These are phyloP conservation scores for Chiroxiphia lanceolata DNA, from an alignment of 2,797 vertebrate species.

Conservation along the genomic window DNA sequence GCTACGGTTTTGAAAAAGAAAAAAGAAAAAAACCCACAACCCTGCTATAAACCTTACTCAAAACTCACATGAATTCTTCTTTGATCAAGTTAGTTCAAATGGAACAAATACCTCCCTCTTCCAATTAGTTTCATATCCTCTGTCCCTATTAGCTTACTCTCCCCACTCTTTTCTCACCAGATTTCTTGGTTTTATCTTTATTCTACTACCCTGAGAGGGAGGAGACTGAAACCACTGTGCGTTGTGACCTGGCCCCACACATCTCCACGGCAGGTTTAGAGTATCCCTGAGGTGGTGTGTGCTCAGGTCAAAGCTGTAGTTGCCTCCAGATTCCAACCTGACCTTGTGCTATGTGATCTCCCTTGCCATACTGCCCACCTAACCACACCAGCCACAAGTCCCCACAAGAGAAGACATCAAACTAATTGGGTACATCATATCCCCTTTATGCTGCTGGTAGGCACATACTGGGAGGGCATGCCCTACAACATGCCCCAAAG, in stretches of 20 bases:
- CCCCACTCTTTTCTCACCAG: not conserved
- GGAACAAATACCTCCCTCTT: slow-evolving; percentile 42
- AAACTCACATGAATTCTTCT: slow-evolving; percentile 41
- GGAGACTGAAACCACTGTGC: not conserved
- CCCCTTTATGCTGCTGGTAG: not conserved
- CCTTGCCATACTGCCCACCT: not conserved
- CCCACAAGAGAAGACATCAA: not conserved
- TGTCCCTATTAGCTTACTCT: slow-evolving; percentile 16
- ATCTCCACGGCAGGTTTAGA: not conserved
- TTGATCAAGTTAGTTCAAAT: slow-evolving; percentile 62
- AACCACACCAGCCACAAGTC: not conserved
- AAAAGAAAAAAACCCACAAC: not conserved
- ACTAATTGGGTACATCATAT: not conserved
- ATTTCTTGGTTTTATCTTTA: slow-evolving; percentile 15
- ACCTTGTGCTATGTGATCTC: not conserved
- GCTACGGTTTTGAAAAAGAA: not conserved
- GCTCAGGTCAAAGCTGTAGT: not conserved
- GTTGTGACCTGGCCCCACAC: not conserved
- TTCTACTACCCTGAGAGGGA: not conserved
- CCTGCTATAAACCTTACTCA: slow-evolving; percentile 28
- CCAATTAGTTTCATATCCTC: slow-evolving; percentile 47
- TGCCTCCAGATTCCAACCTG: not conserved
- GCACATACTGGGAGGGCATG: not conserved
- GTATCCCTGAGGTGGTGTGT: not conserved
- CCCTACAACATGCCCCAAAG: not conserved